Evolutionary conservation across 2,113 vertebrate genomes (phyloP), one percentile per base, ranked within the genome.

Genomic region (Australoheros scitulus): DNA sequence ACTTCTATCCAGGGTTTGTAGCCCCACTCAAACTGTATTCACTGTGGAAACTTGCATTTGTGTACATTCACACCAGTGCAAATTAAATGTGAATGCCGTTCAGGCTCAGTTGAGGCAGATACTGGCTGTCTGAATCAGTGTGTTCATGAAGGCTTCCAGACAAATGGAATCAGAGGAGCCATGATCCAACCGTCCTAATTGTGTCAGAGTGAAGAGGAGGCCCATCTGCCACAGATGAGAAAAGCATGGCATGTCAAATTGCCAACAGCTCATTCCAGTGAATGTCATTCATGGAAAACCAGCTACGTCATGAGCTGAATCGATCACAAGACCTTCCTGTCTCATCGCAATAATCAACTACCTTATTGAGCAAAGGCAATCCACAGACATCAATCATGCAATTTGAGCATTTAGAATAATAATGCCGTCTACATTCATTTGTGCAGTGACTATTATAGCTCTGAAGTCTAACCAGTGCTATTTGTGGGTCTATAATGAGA

Each of bases 181-280:
- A 11, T 7, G 72, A 88, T 87, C 82, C 50, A 13, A 85, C 77
- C 15, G 86, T 81, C 81, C 90, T 85, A 89, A 70, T 89, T 91
- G 86, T 91, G 89, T 92, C 90, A 88, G 76, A 80, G 68, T 61
- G 72, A 76, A 76, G 60, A 80, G 59, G 75, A 84, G 70, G 82
- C 18, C 75, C 1, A 78, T 32, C 77, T 47, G 79, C 82, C 7
- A 24, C 81, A 93, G 87, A 94, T 93, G 91, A 86, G 91, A 91
- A 93, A 94, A 92, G 88, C 92, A 92, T 89, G 90, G 86, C 83
- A 88, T 85, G 85, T 86, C 80, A 78, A 79, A 72, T 47, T 81
- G 90, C 90, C 90, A 92, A 59, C 22, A 24, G 52, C 26, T 79
- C 85, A 88, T 91, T 91, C 85, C 88, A 80, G 76, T n/a, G 64